Conservation (phyloP, 2,113 vertebrate genomes). For the Progne subis region DNA sequence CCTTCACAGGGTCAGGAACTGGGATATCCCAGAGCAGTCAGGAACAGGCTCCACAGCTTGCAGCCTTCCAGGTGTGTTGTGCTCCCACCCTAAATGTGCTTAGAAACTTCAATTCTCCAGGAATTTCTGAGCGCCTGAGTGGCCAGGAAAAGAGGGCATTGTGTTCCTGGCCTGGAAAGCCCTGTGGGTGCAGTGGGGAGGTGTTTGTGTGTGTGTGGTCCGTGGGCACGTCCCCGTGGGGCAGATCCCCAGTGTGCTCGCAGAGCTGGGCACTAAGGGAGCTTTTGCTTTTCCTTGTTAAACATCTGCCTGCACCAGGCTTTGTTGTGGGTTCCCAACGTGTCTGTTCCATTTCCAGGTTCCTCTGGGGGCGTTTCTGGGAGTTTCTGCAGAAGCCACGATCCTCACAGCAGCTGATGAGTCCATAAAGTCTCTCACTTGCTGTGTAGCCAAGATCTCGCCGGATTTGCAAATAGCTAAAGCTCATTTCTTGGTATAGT, state of each 20-base stretch:
- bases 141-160: neutral
- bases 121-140: neutral
- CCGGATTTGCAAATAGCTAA: neutral
- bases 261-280: neutral
- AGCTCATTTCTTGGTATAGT: neutral
- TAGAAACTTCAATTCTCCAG: neutral
- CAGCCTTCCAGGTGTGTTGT: fast-evolving
- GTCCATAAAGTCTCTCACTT: neutral
- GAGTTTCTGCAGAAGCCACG: neutral
- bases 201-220: fast-evolving
- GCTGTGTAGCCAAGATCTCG: neutral
- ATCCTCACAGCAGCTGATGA: neutral
- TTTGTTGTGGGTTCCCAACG: neutral
- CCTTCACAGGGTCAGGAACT: too few species aligned
- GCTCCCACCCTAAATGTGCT: neutral
- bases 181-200: neutral
- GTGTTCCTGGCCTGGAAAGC: neutral
- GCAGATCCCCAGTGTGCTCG: fast-evolving
- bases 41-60: neutral
- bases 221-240: fast-evolving
- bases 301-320: neutral
- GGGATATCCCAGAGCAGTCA: neutral
- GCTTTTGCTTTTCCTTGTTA: neutral
- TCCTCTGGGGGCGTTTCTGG: neutral
- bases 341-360: neutral